These are phyloP conservation scores for Latrodectus hesperus DNA, from an alignment of 2,888 invertebrate genomes.

Conservation along the genomic window DNA sequence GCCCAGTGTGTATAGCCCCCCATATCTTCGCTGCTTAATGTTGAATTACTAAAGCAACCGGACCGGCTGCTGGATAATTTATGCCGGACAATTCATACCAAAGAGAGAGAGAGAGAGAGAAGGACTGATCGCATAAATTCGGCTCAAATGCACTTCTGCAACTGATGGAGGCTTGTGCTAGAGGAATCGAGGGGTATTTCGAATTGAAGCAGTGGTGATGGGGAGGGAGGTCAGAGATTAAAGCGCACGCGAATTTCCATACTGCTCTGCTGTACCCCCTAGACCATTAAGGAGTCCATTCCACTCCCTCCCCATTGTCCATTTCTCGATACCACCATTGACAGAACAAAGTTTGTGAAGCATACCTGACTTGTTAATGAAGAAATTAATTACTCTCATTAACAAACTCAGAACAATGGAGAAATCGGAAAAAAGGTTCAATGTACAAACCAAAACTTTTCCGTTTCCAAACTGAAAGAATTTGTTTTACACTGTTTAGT, in stretches of 20 bases:
- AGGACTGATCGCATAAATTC: conserved; percentile 37
- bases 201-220: neutral
- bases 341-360: neutral
- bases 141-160: conserved; percentile 45
- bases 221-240: neutral
- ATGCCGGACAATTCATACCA: conserved; percentile 63
- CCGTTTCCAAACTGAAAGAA: too few species aligned
- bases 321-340: neutral
- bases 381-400: conserved; percentile 32
- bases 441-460: too few species aligned
- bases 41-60: conserved; percentile 51
- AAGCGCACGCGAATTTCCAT: neutral
- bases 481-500: too few species aligned
- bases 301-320: neutral
- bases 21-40: conserved; percentile 21
- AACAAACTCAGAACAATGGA: too few species aligned
- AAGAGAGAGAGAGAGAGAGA: conserved; percentile 6
- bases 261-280: neutral
- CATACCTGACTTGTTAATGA: conserved; percentile 37
- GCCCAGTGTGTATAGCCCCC: neutral
- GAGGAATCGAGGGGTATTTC: neutral
- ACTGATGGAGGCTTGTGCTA: conserved; percentile 10
- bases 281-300: neutral
- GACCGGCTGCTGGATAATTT: conserved; percentile 60
- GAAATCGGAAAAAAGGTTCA: too few species aligned